Percentiles rank a stretch among this genome's conserved stretches.
Conservation (phyloP, 2,797 vertebrate genomes). For the Thunnus albacares region DNA sequence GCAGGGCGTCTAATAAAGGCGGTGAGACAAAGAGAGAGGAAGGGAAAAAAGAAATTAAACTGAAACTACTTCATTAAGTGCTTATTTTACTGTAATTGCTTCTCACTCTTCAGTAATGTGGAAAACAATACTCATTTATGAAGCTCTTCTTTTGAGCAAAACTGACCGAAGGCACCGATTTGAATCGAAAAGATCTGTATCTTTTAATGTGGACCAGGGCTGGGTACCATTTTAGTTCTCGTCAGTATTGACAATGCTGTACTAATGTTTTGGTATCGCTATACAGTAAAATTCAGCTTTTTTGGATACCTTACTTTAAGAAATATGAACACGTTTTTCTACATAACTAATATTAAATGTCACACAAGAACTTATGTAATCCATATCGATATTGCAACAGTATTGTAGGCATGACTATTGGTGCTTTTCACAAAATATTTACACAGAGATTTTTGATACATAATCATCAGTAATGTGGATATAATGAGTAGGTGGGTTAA, state of each 20-base stretch:
- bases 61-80: neutral
- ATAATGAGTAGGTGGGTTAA: no score
- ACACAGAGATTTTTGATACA: no score
- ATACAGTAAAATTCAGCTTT: neutral
- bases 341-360: no score
- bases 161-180: neutral
- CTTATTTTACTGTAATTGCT: conserved; percentile 2
- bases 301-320: neutral
- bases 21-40: neutral
- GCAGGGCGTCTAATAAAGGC: neutral
- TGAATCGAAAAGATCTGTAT: neutral
- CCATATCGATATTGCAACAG: no score
- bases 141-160: neutral
- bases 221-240: neutral
- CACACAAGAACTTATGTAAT: no score
- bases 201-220: neutral
- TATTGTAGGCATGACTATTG: no score
- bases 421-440: no score
- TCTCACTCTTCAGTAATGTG: neutral
- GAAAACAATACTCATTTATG: no score
- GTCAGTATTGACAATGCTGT: neutral
- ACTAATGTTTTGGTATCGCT: no score
- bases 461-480: no score
- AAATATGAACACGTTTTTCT: no score
- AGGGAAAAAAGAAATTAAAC: neutral